These are phyloP conservation scores for Bellardia bayeri DNA, from an alignment of 2,888 invertebrate genomes.

Conservation along the genomic window DNA sequence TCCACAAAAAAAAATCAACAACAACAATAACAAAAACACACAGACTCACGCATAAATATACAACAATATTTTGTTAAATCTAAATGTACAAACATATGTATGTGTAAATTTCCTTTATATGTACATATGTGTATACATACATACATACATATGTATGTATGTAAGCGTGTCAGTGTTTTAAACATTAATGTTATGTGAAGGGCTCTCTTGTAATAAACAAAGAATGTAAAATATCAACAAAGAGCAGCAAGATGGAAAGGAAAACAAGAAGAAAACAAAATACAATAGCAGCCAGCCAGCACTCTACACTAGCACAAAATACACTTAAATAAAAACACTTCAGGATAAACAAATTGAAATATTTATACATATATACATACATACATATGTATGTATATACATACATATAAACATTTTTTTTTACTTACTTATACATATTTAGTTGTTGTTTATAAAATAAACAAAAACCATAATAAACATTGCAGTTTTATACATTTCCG, in stretches of 20 bases:
- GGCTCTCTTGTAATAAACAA: conserved; percentile 66
- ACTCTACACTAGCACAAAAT: conserved; percentile 49
- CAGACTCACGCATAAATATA: conserved; percentile 34
- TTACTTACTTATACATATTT: conserved; percentile 26
- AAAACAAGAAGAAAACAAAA: conserved; percentile 29
- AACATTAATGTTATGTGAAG: conserved; percentile 70
- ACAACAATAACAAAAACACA: conserved; percentile 31
- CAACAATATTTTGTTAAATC: conserved; percentile 35
- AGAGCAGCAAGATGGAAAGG: conserved; percentile 15
- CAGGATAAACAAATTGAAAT: neutral
- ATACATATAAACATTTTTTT: neutral
- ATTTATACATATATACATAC: neutral
- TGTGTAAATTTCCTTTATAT: conserved; percentile 20
- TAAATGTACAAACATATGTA: too few relatives aligned
- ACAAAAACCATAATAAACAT: conserved; percentile 2
- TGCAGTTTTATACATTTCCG: conserved; percentile 58
- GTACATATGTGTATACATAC: too few relatives aligned
- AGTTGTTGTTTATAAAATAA: neutral
- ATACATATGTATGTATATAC: too few relatives aligned
- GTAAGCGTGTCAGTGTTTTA: conserved; percentile 41
- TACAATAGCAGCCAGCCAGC: conserved; percentile 41
- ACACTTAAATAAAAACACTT: conserved; percentile 35
- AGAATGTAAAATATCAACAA: conserved; percentile 50
- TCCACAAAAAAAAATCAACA: conserved; percentile 14
- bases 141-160: too few relatives aligned